Conservation (phyloP, 2,888 invertebrate species). For the Melanostoma mellinum region DNA sequence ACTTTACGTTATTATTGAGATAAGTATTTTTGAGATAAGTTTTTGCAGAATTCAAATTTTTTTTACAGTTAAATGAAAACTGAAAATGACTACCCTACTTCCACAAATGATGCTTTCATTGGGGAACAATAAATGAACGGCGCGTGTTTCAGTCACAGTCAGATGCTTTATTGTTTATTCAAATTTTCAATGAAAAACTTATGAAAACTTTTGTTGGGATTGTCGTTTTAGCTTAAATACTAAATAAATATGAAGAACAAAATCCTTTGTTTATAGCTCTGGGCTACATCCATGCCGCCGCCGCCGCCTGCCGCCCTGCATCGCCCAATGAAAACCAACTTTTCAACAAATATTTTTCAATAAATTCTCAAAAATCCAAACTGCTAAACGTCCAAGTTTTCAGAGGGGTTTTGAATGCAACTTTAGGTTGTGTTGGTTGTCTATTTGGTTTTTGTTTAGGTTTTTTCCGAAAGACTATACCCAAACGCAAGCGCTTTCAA, state of each 20-base stretch:
- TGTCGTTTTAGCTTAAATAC: conserved; percentile 41
- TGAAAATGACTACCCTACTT: no score
- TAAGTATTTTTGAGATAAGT: no score
- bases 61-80: no score
- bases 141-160: conserved; percentile 46
- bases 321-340: conserved; percentile 30
- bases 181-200: conserved; percentile 44
- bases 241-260: conserved; percentile 24
- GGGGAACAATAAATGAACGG: conserved; percentile 43
- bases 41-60: no score
- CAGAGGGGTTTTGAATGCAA: conserved; percentile 30
- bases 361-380: conserved; percentile 66
- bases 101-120: neutral
- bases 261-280: conserved; percentile 53
- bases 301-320: neutral
- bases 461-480: neutral
- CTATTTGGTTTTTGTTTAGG: conserved; percentile 33
- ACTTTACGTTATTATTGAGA: no score
- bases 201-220: conserved; percentile 51
- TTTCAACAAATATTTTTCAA: conserved; percentile 64
- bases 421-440: conserved; percentile 30
- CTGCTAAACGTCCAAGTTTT: conserved; percentile 62
- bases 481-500: neutral
- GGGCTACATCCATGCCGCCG: conserved; percentile 23
- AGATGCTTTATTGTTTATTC: conserved; percentile 57